Evolutionary conservation across 2,888 invertebrate species (phyloP).

Genomic region (Eremobia ochroleuca): DNA sequence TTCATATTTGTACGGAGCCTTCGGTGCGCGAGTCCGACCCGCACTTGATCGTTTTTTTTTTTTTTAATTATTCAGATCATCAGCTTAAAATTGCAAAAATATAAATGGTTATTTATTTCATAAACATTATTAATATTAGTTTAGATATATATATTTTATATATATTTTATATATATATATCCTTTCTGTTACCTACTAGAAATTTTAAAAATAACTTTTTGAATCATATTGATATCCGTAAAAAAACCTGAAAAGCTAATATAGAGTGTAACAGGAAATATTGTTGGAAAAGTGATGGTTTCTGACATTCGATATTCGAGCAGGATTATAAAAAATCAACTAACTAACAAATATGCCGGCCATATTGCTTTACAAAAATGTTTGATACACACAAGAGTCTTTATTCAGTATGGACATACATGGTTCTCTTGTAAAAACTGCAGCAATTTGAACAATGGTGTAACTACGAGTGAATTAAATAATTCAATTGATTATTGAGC

Average conservation of each 20-base stretch:
- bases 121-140: neutral
- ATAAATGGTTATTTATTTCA: neutral
- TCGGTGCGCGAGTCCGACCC: too few relatives aligned
- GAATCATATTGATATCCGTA: neutral
- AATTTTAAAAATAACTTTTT: neutral
- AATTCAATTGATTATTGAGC: constrained; percentile 58
- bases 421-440: constrained; percentile 3
- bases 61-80: neutral
- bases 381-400: neutral
- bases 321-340: constrained; percentile 19
- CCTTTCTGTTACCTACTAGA: neutral
- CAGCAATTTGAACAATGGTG: constrained; percentile 29
- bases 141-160: neutral
- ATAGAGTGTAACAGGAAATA: constrained; percentile 3
- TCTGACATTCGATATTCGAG: constrained; percentile 9
- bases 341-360: constrained; percentile 14
- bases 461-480: constrained; percentile 53
- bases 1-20: too few relatives aligned
- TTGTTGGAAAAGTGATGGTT: constrained; percentile 13
- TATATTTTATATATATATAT: too few relatives aligned
- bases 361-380: constrained; percentile 15
- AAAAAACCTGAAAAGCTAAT: neutral
- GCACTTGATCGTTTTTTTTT: too few relatives aligned
- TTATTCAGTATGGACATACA: constrained; percentile 13
- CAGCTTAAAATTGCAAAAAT: too few relatives aligned